Conservation (phyloP, 2,888 invertebrate genomes). For the Pollenia angustigena region DNA sequence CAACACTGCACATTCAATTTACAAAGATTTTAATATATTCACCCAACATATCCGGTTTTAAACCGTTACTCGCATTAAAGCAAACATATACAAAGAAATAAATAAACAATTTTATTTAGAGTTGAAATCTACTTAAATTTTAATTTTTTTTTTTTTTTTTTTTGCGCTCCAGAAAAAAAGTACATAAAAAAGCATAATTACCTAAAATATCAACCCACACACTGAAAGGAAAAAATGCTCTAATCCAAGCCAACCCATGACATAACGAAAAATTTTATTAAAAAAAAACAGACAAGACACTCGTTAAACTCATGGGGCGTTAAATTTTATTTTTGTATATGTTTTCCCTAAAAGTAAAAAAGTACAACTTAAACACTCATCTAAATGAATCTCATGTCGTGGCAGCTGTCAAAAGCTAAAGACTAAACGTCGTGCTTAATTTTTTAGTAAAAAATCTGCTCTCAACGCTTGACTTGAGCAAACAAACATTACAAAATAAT, state of each 20-base stretch:
- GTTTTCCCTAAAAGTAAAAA: slow-evolving; percentile 53
- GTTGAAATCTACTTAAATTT: background rate
- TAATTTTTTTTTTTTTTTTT: background rate
- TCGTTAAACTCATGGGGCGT: slow-evolving; percentile 66
- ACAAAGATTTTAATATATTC: slow-evolving; percentile 47
- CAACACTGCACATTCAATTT: slow-evolving; percentile 65
- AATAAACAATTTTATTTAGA: slow-evolving; percentile 6
- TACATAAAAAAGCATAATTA: slow-evolving; percentile 52
- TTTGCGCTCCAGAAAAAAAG: slow-evolving; percentile 63
- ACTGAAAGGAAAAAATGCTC: slow-evolving; percentile 30
- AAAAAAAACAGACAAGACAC: slow-evolving; percentile 30
- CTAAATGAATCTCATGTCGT: slow-evolving; percentile 16
- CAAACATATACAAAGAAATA: slow-evolving; percentile 27
- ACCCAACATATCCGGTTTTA: slow-evolving; percentile 58
- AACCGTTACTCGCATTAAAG: slow-evolving; percentile 48
- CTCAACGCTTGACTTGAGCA: slow-evolving; percentile 43
- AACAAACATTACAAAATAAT: slow-evolving; percentile 68
- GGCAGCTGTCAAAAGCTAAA: slow-evolving; percentile 59
- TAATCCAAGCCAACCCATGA: slow-evolving; percentile 36
- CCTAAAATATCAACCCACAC: slow-evolving; percentile 63
- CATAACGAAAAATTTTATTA: slow-evolving; percentile 43
- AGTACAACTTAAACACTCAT: background rate
- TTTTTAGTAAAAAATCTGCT: slow-evolving; percentile 22
- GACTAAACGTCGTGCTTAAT: slow-evolving; percentile 9
- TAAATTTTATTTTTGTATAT: slow-evolving; percentile 29